These are phyloP conservation scores for Zootoca vivipara DNA, from an alignment of 2,113 vertebrate genomes.

Conservation along the genomic window DNA sequence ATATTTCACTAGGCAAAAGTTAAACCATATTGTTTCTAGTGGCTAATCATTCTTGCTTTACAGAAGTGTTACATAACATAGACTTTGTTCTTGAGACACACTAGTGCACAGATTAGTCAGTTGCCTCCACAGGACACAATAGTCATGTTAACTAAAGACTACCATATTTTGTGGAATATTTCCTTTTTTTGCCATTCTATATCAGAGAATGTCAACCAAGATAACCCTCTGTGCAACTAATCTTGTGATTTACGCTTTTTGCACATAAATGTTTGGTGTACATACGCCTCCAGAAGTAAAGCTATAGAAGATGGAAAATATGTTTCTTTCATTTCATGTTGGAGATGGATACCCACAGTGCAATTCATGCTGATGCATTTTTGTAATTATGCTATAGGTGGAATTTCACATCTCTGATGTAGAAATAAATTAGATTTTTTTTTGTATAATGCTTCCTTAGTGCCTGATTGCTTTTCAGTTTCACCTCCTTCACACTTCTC, in stretches of 20 bases:
- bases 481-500: constrained; percentile 26
- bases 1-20: too few relatives aligned
- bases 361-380: constrained; percentile 11
- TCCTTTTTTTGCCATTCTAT: background rate
- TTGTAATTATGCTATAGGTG: background rate
- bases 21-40: too few relatives aligned
- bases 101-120: too few relatives aligned
- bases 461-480: background rate
- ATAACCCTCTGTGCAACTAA: background rate
- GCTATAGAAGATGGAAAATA: accelerated
- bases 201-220: background rate
- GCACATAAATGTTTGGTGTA: background rate
- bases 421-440: constrained; percentile 27
- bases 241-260: background rate
- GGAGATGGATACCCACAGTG: background rate
- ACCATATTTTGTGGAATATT: background rate
- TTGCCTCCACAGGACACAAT: too few relatives aligned
- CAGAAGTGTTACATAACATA: too few relatives aligned
- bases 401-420: constrained; percentile 4
- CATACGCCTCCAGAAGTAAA: background rate
- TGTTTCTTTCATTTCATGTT: constrained; percentile 4
- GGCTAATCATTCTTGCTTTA: too few relatives aligned
- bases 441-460: background rate
- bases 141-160: background rate
- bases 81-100: too few relatives aligned